Conservation (phyloP, 2,797 vertebrate genomes). For the Semaprochilodus insignis region DNA sequence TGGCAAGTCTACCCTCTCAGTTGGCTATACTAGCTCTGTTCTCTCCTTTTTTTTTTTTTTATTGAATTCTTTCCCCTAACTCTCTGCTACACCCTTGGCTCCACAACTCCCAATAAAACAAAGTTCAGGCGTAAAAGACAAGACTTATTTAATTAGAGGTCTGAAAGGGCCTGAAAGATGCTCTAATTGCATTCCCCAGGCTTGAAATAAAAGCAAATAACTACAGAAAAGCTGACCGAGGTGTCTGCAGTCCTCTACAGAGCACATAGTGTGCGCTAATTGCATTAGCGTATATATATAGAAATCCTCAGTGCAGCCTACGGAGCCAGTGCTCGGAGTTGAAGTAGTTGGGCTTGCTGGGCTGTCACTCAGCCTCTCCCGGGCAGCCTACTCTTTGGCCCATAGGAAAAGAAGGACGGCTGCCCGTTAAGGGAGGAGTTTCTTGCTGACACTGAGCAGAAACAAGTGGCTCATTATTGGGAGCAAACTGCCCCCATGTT, state of each 20-base stretch:
- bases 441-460: conserved; percentile 42
- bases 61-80: background rate
- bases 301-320: background rate
- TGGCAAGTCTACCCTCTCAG: background rate
- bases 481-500: conserved; percentile 35
- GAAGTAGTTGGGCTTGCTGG: background rate
- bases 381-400: conserved; percentile 23
- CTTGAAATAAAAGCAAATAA: conserved; percentile 5
- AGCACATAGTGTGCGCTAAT: conserved; percentile 5
- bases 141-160: conserved; percentile 2
- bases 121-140: background rate
- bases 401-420: conserved; percentile 35
- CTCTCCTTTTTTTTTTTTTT: background rate
- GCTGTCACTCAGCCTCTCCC: conserved; percentile 42
- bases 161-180: background rate
- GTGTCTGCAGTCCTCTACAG: background rate
- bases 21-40: background rate
- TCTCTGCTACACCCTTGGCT: background rate
- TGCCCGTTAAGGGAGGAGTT: conserved; percentile 28
- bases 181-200: background rate
- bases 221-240: background rate
- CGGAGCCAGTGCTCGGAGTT: background rate
- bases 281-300: conserved; percentile 3
- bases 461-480: conserved; percentile 46
- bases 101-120: background rate